Conservation (phyloP, 2,888 invertebrate genomes). For the Drosophila melanosoma region DNA sequence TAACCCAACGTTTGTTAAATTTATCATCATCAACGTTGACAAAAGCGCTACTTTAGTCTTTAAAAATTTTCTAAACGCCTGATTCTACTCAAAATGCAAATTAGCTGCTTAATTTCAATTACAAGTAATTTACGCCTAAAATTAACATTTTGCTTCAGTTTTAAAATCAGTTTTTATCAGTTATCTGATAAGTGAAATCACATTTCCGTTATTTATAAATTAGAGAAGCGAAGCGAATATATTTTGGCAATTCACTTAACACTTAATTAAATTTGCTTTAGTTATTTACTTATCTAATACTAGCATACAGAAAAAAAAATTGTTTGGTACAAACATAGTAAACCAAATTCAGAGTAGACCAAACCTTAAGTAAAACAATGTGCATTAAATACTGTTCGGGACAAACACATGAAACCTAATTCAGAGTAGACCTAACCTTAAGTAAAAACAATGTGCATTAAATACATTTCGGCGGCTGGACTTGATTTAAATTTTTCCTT, state of each 20-base stretch:
- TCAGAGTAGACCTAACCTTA: slow-evolving; percentile 28
- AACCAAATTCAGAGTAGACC: slow-evolving; percentile 20
- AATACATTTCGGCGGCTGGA: slow-evolving; percentile 49
- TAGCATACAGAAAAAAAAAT: background rate
- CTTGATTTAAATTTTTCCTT: slow-evolving; percentile 66
- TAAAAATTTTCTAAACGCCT: background rate
- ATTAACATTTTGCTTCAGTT: background rate
- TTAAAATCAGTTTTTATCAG: background rate
- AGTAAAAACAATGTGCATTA: slow-evolving; percentile 48
- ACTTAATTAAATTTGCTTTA: slow-evolving; percentile 3
- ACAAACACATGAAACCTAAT: slow-evolving; percentile 24
- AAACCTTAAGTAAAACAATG: slow-evolving; percentile 50
- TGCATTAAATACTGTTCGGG: slow-evolving; percentile 22
- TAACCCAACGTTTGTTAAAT: slow-evolving; percentile 60
- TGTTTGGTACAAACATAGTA: slow-evolving; percentile 15
- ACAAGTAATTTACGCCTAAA: slow-evolving; percentile 5
- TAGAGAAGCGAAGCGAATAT: background rate
- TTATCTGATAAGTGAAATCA: background rate
- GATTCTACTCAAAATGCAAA: slow-evolving; percentile 24
- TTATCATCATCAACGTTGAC: slow-evolving; percentile 47
- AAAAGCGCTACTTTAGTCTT: background rate
- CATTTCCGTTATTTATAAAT: background rate
- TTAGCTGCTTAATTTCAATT: slow-evolving; percentile 29
- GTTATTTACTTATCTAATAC: background rate
- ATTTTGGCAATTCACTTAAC: background rate